Base-by-base conservation (phyloP, 2,113 vertebrate genomes). In the Typhlomys cinereus region DNA sequence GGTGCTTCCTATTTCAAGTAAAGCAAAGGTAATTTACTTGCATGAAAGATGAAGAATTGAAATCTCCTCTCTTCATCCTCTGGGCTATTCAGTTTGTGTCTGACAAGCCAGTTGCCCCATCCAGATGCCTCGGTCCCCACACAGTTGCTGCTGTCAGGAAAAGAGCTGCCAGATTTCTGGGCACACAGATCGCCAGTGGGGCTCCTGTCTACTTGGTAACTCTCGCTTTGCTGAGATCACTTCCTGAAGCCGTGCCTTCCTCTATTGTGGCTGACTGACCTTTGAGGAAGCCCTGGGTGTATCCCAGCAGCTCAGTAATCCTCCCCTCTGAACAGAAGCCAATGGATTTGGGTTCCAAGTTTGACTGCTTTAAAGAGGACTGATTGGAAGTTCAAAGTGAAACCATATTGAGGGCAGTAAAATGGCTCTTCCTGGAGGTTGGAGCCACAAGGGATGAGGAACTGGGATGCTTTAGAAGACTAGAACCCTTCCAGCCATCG, bases 11-110 rank as follows among this genome's bases (percentile, higher is more conserved):
- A 20, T 78, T 85, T 94, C 61, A 87, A 80, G 46, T 57, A 67
- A 90, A 85, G 67, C 46, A 41, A 87, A 74, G 41, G n/a, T 31
- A 93, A 88, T 93, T 89, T 82, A 80, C 76, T 91, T 69, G 67
- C 41, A 84, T 61, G 88, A 69, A 31, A 84, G 88, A 57, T 64
- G 27, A 50, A 76, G 81, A 82, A 85, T 73, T 25, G 41, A 82
- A 66, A 29, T 67, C 66, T 84, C 54, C 41, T 88, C 52, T 74
- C 59, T 83, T 85, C 36, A 79, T 70, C 61, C 17, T 36, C 61
- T 93, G 57, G 54, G 18, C 25, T 41, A 21, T 57, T 75, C 17
- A 34, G 64, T 66, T 67, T 85, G 61, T 75, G 70, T 54, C 64
- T 61, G 48, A 83, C 74, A 82, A 78, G 78, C 73, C 23, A 13